Evolutionary conservation across 2,797 vertebrate genomes (phyloP), one percentile per base, ranked within the genome.

Genomic region (Phrynocephalus guinanensis): DNA sequence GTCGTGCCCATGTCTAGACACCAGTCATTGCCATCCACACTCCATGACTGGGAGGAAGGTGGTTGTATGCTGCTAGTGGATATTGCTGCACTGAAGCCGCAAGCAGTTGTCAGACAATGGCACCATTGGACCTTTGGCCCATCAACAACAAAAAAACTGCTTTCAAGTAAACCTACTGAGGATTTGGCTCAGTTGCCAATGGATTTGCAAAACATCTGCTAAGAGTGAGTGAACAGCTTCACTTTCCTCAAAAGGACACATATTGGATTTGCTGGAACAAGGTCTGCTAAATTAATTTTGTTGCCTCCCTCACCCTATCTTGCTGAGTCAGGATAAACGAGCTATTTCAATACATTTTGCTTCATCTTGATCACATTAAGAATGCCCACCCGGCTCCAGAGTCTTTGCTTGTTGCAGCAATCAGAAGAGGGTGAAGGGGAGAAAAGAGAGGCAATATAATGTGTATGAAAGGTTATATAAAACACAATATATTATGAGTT

Each of bases 391-490:
- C 1, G 84, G 78, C 63, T 75, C 63, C 8, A 83, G 48, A n/a
- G 22, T 33, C 22, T 0, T 33, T 80, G 44, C 84, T 9, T 85
- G 87, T 48, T 20, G 78, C 24, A 86, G 26, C 15, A 82, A 79
- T 79, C 72, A 66, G 6, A 60, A 87, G 3, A 20, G 1, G 50
- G 85, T 1, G 13, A 6, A 87, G 71, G 2, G 3, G 60, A 0
- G 20, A n/a, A 70, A 60, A 77, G 24, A 85, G 73, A 79, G 1
- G 33, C 26, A 87, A 93, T 92, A 33, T 10, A 84, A 10, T 88
- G 78, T 79, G 82, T 77, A 22, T 3, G 63, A 33, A 26, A 91
- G 92, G 85, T 13, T 81, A 90, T 78, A 77, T 0, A 90, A 90
- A 89, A 11, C 7, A 1, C 1, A 38, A 9, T 80, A 16, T 1